phyloP scores from a whole-genome alignment of 2,888 invertebrate genomes.

The Platypus cylindrus region DNA sequence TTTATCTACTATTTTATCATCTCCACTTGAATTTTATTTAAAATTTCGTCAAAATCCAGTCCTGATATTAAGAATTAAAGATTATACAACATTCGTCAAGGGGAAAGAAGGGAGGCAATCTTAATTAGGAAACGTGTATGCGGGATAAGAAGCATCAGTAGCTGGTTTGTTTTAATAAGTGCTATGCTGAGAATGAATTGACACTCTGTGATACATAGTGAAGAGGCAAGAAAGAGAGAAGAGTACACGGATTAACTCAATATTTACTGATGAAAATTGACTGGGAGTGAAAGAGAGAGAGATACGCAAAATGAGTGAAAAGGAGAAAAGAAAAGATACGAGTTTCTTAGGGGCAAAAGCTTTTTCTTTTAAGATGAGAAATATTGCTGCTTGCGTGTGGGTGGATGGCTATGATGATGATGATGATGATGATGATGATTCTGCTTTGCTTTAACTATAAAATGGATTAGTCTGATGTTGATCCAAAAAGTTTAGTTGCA shows the following conservation, averaged over 20 bases:
- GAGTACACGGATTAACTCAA: conserved; percentile 25
- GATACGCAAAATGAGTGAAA: too few relatives aligned
- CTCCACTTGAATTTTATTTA: too few relatives aligned
- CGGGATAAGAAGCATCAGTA: conserved; percentile 24
- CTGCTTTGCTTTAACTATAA: too few relatives aligned
- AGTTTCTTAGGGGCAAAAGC: background rate
- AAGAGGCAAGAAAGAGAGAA: too few relatives aligned
- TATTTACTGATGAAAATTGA: conserved; percentile 39
- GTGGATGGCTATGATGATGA: too few relatives aligned
- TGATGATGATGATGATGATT: too few relatives aligned
- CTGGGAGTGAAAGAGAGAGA: conserved; percentile 22
- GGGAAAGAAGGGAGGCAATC: conserved; percentile 19
- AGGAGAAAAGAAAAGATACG: too few relatives aligned
- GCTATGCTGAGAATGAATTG: conserved; percentile 15
- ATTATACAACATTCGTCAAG: conserved; percentile 7
- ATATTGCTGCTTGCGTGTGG: too few relatives aligned
- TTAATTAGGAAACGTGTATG: conserved; percentile 31
- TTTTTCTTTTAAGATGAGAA: conserved; percentile 1
- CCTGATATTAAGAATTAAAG: background rate
- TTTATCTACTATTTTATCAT: too few relatives aligned
- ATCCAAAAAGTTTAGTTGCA: too few relatives aligned
- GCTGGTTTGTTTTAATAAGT: conserved; percentile 35
- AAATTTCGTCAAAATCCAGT: background rate
- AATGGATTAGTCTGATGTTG: too few relatives aligned
- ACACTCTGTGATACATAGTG: conserved; percentile 13